phyloP scores from a whole-genome alignment of 92 coral and sea anemone species.

The Chrysogorgia sp. region DNA sequence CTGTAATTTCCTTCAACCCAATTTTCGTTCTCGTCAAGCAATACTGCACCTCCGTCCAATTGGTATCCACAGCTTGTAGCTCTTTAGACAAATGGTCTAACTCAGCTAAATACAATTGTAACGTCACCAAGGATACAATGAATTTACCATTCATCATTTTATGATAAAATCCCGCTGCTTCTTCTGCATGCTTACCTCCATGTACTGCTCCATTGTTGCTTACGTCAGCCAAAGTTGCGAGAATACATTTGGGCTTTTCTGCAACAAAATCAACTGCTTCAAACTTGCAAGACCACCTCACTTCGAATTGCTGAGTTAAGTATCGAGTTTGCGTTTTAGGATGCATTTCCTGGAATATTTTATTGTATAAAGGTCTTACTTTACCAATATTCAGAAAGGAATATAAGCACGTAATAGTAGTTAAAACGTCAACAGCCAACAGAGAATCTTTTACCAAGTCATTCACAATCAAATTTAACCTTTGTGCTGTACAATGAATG shows the following conservation, averaged over 20 bases:
- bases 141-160: background rate
- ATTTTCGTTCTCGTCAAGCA: background rate
- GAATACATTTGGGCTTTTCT: background rate
- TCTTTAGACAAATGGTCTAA: background rate
- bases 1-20: background rate
- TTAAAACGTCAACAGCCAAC: conserved; percentile 16
- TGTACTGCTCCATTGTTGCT: conserved; percentile 12
- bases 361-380: conserved; percentile 3
- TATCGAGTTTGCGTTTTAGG: conserved; percentile 12
- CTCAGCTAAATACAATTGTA: conserved; percentile 5
- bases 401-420: conserved; percentile 1
- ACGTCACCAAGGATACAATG: background rate
- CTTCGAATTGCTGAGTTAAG: conserved; percentile 18
- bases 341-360: background rate
- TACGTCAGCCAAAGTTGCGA: background rate
- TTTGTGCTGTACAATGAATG: conserved; percentile 20
- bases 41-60: conserved; percentile 21
- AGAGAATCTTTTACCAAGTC: conserved; percentile 17
- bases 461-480: conserved; percentile 28
- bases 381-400: conserved; percentile 17
- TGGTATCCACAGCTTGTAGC: conserved; percentile 6
- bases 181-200: conserved; percentile 20
- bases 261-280: conserved; percentile 23
- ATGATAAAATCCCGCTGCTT: conserved; percentile 17
- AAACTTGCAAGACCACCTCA: conserved; percentile 14